These are phyloP conservation scores for Phyllotreta cruciferae DNA, from an alignment of 2,888 invertebrate genomes.

Conservation along the genomic window DNA sequence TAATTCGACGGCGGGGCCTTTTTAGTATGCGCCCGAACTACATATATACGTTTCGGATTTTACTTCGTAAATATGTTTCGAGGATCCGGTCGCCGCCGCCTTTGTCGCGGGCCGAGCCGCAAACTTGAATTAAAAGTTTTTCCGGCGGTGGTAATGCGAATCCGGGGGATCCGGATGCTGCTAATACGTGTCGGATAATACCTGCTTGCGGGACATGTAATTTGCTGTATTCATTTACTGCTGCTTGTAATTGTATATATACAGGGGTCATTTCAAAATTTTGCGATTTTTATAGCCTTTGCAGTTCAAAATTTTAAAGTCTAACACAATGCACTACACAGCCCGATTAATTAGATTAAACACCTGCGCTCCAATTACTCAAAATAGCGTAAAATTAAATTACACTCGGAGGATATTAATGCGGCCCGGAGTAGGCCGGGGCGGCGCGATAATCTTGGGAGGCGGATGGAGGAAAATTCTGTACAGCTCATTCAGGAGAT, in stretches of 20 bases:
- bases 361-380: too few relatives aligned
- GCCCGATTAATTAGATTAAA: too few relatives aligned
- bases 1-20: slow-evolving; percentile 23
- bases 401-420: neutral
- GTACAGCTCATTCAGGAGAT: slow-evolving; percentile 12
- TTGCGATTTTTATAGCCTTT: too few relatives aligned
- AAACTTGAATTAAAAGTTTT: slow-evolving; percentile 5
- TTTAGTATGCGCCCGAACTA: slow-evolving; percentile 28
- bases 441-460: slow-evolving; percentile 5
- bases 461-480: slow-evolving; percentile 6
- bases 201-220: too few relatives aligned
- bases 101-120: slow-evolving; percentile 20
- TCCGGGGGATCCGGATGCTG: too few relatives aligned
- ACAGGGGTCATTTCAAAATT: too few relatives aligned
- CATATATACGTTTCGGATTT: slow-evolving; percentile 27
- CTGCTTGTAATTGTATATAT: too few relatives aligned
- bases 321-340: too few relatives aligned
- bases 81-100: slow-evolving; percentile 12
- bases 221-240: too few relatives aligned
- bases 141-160: neutral
- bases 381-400: too few relatives aligned
- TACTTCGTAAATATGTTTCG: slow-evolving; percentile 30
- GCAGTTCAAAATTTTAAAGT: too few relatives aligned
- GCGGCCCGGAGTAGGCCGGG: neutral
- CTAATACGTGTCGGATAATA: too few relatives aligned